A percentile compares a stretch with the other conserved stretches of the same genome.
Evolutionary conservation across 2,113 vertebrate genomes (phyloP).

Genomic region (Cephalopterus ornatus): DNA sequence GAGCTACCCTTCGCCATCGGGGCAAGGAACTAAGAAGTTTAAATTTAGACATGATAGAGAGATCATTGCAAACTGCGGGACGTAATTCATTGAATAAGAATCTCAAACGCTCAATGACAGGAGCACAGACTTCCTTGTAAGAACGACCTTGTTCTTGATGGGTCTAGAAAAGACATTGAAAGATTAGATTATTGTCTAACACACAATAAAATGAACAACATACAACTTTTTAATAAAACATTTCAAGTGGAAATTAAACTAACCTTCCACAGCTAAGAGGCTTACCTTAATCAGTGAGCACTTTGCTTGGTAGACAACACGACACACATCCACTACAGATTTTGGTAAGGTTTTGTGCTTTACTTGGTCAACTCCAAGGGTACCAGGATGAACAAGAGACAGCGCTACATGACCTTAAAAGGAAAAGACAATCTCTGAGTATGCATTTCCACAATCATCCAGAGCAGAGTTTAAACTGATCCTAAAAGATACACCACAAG

Average conservation of each 20-base stretch:
- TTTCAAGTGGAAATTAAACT: neutral
- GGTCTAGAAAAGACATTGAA: conserved; percentile 76
- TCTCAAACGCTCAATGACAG: conserved; percentile 92
- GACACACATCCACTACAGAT: conserved; percentile 95
- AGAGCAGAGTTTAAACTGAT: neutral
- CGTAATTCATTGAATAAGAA: conserved; percentile 96
- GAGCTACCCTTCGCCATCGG: conserved; percentile 90
- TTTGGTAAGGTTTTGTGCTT: conserved; percentile 92
- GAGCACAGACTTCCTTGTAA: conserved; percentile 97
- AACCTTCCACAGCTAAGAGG: neutral
- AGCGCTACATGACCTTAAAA: conserved; percentile 90
- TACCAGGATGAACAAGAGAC: conserved; percentile 88
- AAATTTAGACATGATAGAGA: conserved; percentile 93
- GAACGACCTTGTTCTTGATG: conserved; percentile 98
- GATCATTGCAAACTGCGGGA: conserved; percentile 93
- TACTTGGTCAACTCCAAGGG: conserved; percentile 90
- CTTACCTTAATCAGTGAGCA: conserved; percentile 96
- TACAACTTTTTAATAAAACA: neutral
- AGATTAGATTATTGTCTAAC: neutral
- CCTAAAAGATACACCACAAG: neutral
- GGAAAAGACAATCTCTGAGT: neutral
- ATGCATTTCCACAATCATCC: neutral
- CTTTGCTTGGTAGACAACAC: conserved; percentile 97
- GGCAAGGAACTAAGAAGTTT: conserved; percentile 93
- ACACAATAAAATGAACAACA: neutral